A percentile compares a stretch with the other conserved stretches of the same genome.
Evolutionary conservation across 2,888 invertebrate genomes (phyloP).

Genomic region (Elysia crispata): DNA sequence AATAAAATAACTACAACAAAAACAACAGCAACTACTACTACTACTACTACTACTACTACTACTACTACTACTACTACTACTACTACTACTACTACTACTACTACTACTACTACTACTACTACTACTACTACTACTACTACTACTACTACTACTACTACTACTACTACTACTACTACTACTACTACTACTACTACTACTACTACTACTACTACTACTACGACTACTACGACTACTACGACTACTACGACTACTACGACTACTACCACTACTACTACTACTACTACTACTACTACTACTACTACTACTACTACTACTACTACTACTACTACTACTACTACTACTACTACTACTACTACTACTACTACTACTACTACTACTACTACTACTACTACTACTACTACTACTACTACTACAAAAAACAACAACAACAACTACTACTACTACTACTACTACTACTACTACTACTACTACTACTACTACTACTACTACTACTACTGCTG

Average conservation of each 20-base stretch:
- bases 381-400: background rate
- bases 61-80: slow-evolving; percentile 9
- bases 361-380: background rate
- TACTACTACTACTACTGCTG: too few species aligned
- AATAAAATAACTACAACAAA: too few species aligned
- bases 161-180: background rate
- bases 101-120: slow-evolving; percentile 9
- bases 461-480: too few species aligned
- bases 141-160: slow-evolving; percentile 1
- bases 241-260: too few species aligned
- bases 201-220: slow-evolving; percentile 16
- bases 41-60: background rate
- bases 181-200: background rate
- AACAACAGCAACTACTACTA: too few species aligned
- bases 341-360: slow-evolving; percentile 17
- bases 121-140: slow-evolving; percentile 9
- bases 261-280: background rate
- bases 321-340: slow-evolving; percentile 23
- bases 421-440: background rate
- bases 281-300: slow-evolving; percentile 23
- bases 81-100: slow-evolving; percentile 9
- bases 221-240: too few species aligned
- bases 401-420: too few species aligned
- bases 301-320: slow-evolving; percentile 20
- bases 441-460: background rate